Conservation (phyloP, 2,797 vertebrate genomes). For the Clamator glandarius region DNA sequence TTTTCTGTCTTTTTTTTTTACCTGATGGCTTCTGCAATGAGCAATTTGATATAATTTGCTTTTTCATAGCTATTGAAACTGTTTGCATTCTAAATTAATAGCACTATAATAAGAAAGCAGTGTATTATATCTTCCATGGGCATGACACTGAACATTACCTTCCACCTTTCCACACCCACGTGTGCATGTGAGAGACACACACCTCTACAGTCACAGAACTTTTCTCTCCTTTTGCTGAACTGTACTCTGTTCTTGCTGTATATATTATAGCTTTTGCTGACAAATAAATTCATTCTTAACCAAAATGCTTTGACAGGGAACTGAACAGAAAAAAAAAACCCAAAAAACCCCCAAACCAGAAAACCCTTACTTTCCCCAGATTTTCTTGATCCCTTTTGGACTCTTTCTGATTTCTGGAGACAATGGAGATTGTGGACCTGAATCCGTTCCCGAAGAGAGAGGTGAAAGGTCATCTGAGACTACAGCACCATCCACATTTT, state of each 20-base stretch:
- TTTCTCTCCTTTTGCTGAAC: not conserved
- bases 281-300: not conserved
- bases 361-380: conserved; percentile 99
- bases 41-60: not conserved
- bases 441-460: conserved; percentile 81
- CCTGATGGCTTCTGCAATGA: not conserved
- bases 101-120: not conserved
- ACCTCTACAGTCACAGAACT: not conserved
- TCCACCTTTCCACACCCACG: not conserved
- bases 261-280: not conserved
- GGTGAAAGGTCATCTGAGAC: conserved; percentile 81
- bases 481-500: conserved; percentile 76
- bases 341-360: too few species aligned
- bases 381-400: conserved; percentile 92
- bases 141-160: not conserved
- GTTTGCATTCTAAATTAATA: not conserved
- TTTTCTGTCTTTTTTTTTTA: not conserved
- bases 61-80: not conserved
- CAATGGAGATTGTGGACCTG: conserved; percentile 83
- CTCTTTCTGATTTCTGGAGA: conserved; percentile 91
- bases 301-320: not conserved
- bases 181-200: not conserved
- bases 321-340: not conserved
- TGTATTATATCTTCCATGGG: not conserved
- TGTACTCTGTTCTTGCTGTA: not conserved